A percentile compares a stretch with the other conserved stretches of the same genome.
Conservation (phyloP, 2,797 vertebrate genomes). For the Lepilemur septentrionalis region DNA sequence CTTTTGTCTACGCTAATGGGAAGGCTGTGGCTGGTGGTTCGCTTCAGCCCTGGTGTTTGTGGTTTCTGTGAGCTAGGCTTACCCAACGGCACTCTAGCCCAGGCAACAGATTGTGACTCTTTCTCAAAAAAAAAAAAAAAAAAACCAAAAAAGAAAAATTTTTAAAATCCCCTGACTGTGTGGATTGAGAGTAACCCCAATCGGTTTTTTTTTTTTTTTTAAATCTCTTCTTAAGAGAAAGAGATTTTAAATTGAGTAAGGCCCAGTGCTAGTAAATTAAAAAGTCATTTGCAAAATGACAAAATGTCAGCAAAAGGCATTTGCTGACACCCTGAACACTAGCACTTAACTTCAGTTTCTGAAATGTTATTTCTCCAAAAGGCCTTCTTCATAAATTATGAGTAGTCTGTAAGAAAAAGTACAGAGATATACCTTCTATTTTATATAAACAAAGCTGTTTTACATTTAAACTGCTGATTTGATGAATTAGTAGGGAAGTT, state of each 20-base stretch:
- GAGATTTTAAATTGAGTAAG: neutral
- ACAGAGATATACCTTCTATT: neutral
- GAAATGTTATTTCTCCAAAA: neutral
- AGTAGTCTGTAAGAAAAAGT: neutral
- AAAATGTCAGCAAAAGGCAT: neutral
- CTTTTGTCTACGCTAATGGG: no score
- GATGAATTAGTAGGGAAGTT: neutral
- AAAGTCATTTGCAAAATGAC: neutral
- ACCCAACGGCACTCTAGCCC: no score
- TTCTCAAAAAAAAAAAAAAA: no score
- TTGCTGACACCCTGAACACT: neutral
- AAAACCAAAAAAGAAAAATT: no score
- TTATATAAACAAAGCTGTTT: neutral
- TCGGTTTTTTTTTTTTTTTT: neutral
- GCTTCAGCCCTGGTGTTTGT: no score
- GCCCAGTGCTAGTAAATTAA: neutral
- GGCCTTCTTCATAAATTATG: neutral
- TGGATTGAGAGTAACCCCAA: neutral
- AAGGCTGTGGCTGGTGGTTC: no score
- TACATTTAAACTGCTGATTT: constrained; percentile 9
- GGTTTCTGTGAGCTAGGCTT: no score
- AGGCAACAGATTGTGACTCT: no score
- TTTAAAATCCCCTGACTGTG: neutral
- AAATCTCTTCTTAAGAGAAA: neutral
- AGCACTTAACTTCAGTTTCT: neutral